These are phyloP conservation scores for Drosophila paranaensis DNA, from an alignment of 2,888 invertebrate species.

Conservation along the genomic window DNA sequence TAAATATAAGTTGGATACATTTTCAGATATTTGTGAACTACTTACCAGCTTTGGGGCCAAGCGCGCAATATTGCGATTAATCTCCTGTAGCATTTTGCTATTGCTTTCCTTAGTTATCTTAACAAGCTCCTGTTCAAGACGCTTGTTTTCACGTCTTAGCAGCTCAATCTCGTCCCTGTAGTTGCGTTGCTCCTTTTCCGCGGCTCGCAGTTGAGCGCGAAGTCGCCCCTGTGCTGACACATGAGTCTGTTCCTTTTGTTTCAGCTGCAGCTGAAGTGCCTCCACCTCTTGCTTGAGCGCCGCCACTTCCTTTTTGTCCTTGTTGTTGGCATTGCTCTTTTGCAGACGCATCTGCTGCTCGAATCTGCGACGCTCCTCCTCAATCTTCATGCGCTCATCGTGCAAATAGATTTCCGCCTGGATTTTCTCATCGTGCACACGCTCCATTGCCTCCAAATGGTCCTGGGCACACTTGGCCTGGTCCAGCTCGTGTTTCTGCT, in stretches of 20 bases:
- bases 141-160: slow-evolving; percentile 88
- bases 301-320: slow-evolving; percentile 89
- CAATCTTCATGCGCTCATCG: slow-evolving; percentile 89
- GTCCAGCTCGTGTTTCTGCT: slow-evolving; percentile 87
- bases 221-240: slow-evolving; percentile 90
- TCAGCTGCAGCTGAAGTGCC: slow-evolving; percentile 88
- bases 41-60: slow-evolving; percentile 82
- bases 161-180: slow-evolving; percentile 89
- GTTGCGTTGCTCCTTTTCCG: slow-evolving; percentile 89
- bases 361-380: slow-evolving; percentile 88
- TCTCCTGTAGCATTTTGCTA: slow-evolving; percentile 90
- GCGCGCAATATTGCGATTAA: slow-evolving; percentile 88
- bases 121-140: slow-evolving; percentile 87
- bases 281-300: slow-evolving; percentile 88
- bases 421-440: slow-evolving; percentile 88
- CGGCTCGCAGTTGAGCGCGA: slow-evolving; percentile 89
- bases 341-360: slow-evolving; percentile 89
- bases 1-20: not conserved
- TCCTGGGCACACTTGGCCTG: slow-evolving; percentile 88
- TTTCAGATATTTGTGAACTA: not conserved
- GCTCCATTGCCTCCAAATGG: slow-evolving; percentile 86
- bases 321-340: slow-evolving; percentile 87
- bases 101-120: slow-evolving; percentile 87
- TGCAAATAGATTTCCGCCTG: slow-evolving; percentile 88
- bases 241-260: slow-evolving; percentile 90